Evolutionary conservation across 23 tunicate genomes (phyloP).

Genomic region (Halocynthia roretzi): DNA sequence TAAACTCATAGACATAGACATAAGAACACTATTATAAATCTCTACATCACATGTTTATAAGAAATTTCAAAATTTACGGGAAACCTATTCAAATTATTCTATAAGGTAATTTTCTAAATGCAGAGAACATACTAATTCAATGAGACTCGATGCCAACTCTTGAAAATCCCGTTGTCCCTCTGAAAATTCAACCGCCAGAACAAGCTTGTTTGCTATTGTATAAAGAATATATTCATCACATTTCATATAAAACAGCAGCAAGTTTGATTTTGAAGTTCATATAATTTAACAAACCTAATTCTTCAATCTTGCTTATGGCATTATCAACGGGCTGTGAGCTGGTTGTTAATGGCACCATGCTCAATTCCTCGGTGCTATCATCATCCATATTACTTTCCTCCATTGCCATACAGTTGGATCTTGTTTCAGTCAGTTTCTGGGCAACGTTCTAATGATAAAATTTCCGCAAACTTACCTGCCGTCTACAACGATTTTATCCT

Average conservation of each 20-base stretch:
- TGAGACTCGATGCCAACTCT: slow-evolving; percentile 18
- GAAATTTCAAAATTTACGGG: background rate
- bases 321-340: slow-evolving; percentile 7
- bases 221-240: background rate
- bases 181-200: slow-evolving; percentile 7
- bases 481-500: too few relatives aligned
- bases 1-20: background rate
- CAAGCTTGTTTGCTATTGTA: background rate
- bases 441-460: too few relatives aligned
- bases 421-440: too few relatives aligned
- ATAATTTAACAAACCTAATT: slow-evolving; percentile 7
- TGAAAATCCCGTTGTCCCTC: slow-evolving; percentile 37
- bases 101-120: background rate
- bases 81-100: background rate
- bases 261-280: background rate
- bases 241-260: too few relatives aligned
- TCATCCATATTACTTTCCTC: too few relatives aligned
- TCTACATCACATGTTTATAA: too few relatives aligned
- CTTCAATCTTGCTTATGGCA: slow-evolving; percentile 17
- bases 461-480: too few relatives aligned
- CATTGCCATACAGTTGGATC: too few relatives aligned
- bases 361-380: too few relatives aligned
- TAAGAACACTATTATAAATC: too few relatives aligned
- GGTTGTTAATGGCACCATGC: background rate
- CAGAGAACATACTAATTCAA: slow-evolving; percentile 30